Evolutionary conservation across 2,888 invertebrate genomes (phyloP).

Genomic region (Catocala sponsa): DNA sequence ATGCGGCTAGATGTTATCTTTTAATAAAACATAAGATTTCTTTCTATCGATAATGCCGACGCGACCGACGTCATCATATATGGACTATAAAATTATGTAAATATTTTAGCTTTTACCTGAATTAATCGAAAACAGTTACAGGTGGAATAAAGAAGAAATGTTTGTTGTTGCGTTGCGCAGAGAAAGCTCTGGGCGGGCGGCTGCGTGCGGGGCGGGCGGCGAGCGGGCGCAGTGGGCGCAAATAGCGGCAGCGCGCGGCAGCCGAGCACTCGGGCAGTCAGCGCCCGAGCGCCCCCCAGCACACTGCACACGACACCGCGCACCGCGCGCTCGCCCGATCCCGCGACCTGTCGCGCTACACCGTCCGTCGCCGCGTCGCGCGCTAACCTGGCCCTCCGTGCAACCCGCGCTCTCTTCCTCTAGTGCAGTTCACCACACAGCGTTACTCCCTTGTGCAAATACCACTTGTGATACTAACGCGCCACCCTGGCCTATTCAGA

Average conservation of each 20-base stretch:
- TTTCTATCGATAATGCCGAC: too few relatives aligned
- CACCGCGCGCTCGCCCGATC: conserved; percentile 29
- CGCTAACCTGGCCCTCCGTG: conserved; percentile 25
- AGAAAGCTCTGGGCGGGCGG: conserved; percentile 78
- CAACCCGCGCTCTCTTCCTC: conserved; percentile 10
- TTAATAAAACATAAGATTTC: too few relatives aligned
- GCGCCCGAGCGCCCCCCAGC: conserved; percentile 64
- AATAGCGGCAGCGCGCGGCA: conserved; percentile 84
- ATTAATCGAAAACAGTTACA: conserved; percentile 54
- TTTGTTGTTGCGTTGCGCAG: conserved; percentile 81
- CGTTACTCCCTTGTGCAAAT: conserved; percentile 46
- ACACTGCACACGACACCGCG: conserved; percentile 30
- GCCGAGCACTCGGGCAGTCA: conserved; percentile 63
- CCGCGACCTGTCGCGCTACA: conserved; percentile 38
- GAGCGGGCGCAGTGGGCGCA: conserved; percentile 78
- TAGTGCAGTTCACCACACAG: conserved; percentile 23
- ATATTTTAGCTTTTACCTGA: too few relatives aligned
- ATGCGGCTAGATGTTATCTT: too few relatives aligned
- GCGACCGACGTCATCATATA: too few relatives aligned
- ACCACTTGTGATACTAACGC: conserved; percentile 44
- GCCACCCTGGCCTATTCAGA: conserved; percentile 59
- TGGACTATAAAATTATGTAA: too few relatives aligned
- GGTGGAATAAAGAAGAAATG: conserved; percentile 71
- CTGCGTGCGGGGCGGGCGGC: conserved; percentile 72
- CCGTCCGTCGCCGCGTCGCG: conserved; percentile 23